Base-by-base conservation (phyloP, 2,888 invertebrate genomes). In the Epinotia brunnichana region DNA sequence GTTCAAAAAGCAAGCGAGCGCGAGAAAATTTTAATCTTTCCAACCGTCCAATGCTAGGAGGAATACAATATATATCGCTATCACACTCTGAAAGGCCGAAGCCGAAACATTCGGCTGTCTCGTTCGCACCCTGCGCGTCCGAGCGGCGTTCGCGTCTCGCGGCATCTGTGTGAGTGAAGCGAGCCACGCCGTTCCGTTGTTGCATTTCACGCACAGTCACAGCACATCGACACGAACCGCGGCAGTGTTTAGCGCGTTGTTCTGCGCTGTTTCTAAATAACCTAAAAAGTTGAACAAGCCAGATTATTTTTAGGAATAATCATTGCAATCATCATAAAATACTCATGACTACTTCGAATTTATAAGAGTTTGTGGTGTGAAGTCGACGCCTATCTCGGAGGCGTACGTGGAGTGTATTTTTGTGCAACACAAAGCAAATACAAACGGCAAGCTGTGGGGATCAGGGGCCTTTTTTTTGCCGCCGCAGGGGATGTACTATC, bases 401-500 rank as follows among this genome's bases (percentile, higher is more conserved):
- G 92, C 89, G 90, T 87, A 79, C 89, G 92, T 92, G 89, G 86
- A 89, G 93, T 93, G 92, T 89, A 89, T 93, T 93, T 93, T 94
- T 94, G 94, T 94, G 94, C 90, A 89, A 85, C 88, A 89, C 86
- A 91, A 92, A 94, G 94, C 92, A 92, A 90, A 94, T 94, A 95
- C 94, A 96, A 95, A 97, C 96, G 96, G 96, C 97, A 97, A 97
- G 96, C 97, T 98, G 97, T 98, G 97, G 97, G 97, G 97, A 95
- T 96, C 97, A 94, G 97, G 97, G 95, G 97, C 97, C 94, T 97
- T 97, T 95, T 97, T 97, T 95, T 96, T 97, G 96, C 97, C 97
- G 96, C 97, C 97, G 94, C 97, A 97, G 96, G 97, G 97, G 96
- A 97, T 97, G 96, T 97, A 97, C 95, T 98, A 97, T 95, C 97